Percentiles rank a stretch among this genome's conserved stretches.
These are phyloP conservation scores for Gasteruption jaculator DNA, from an alignment of 2,888 invertebrate genomes.

Conservation along the genomic window DNA sequence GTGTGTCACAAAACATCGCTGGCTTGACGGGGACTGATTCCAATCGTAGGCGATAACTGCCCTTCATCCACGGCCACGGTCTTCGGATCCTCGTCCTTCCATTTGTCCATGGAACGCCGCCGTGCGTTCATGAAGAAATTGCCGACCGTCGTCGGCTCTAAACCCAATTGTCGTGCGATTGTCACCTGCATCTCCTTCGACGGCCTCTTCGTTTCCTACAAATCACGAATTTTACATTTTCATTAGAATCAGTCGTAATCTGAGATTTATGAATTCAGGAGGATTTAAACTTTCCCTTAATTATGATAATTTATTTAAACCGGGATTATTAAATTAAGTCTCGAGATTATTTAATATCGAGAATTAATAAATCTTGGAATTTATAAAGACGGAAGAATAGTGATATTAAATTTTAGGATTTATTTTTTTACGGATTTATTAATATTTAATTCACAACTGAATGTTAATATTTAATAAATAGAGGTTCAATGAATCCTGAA, in stretches of 20 bases:
- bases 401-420: neutral
- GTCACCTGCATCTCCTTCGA: slow-evolving; percentile 99
- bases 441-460: neutral
- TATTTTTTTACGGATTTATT: neutral
- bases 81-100: slow-evolving; percentile 90
- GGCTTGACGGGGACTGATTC: slow-evolving; percentile 48
- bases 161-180: slow-evolving; percentile 92
- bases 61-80: slow-evolving; percentile 51
- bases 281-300: too few species aligned
- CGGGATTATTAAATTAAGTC: neutral
- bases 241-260: too few species aligned
- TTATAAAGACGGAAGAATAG: too few species aligned
- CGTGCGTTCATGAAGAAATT: slow-evolving; percentile 99
- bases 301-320: too few species aligned
- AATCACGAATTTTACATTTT: slow-evolving; percentile 27
- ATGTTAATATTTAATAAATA: neutral
- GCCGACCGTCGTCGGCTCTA: slow-evolving; percentile 96
- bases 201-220: slow-evolving; percentile 96
- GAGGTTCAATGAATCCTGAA: too few species aligned
- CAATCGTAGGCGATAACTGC: slow-evolving; percentile 50
- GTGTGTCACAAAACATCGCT: slow-evolving; percentile 52
- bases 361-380: slow-evolving; percentile 1
- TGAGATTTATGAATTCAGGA: too few species aligned
- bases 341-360: neutral
- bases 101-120: slow-evolving; percentile 94